Percentiles rank a stretch among this genome's conserved stretches.
phyloP scores from a whole-genome alignment of 1,140 invertebrate genomes.

The Phymorhynchus buccinoides region DNA sequence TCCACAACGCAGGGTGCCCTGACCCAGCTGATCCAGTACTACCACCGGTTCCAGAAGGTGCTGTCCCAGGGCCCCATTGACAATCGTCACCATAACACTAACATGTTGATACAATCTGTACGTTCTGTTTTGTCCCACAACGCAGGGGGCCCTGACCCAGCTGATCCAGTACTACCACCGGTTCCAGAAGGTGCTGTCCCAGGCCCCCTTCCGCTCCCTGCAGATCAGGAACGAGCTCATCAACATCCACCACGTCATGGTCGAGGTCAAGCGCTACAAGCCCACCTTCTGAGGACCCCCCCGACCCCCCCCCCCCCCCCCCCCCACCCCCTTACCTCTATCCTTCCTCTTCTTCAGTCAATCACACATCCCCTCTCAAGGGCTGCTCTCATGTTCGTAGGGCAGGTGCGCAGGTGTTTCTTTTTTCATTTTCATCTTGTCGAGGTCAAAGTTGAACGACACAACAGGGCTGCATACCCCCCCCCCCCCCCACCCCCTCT shows the following conservation, averaged over 20 bases:
- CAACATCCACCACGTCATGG: conserved; percentile 99
- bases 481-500: no score
- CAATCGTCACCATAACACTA: no score
- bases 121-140: no score
- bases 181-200: conserved; percentile 95
- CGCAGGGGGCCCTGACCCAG: conserved; percentile 92
- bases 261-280: conserved; percentile 99
- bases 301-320: no score
- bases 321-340: background rate
- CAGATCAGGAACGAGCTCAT: conserved; percentile 91
- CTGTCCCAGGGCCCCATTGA: conserved; percentile 84
- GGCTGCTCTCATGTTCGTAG: background rate
- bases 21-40: conserved; percentile 97
- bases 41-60: conserved; percentile 96
- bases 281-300: conserved; percentile 81
- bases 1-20: conserved; percentile 93
- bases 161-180: conserved; percentile 98
- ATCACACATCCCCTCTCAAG: background rate
- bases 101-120: no score
- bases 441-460: no score
- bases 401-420: no score
- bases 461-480: no score
- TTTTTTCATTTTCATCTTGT: no score
- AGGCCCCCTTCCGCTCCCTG: conserved; percentile 77
- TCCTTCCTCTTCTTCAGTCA: conserved; percentile 2